Percentiles rank a stretch among this genome's conserved stretches.
These are phyloP conservation scores for Mugil cephalus DNA, from an alignment of 2,113 vertebrate genomes.

Conservation along the genomic window DNA sequence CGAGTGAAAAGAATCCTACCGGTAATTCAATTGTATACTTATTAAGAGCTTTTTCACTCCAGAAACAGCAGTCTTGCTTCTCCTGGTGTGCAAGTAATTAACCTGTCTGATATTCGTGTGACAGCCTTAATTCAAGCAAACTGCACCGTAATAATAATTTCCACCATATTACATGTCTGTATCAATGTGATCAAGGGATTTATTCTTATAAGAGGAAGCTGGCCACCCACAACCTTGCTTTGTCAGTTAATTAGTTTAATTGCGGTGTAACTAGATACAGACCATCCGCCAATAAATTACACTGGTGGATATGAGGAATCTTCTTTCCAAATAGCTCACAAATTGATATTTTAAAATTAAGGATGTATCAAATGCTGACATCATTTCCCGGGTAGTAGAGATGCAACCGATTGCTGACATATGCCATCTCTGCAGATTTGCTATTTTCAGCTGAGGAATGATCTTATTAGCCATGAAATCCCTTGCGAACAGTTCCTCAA, in stretches of 20 bases:
- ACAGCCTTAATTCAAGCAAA: slow-evolving; percentile 39
- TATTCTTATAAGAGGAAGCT: slow-evolving; percentile 30
- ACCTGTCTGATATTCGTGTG: slow-evolving; percentile 37
- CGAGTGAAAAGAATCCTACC: slow-evolving; percentile 13
- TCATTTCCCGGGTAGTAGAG: no score
- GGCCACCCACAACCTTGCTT: neutral
- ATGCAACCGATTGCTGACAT: no score
- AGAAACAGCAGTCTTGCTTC: neutral
- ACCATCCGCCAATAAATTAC: neutral
- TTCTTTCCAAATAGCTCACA: neutral
- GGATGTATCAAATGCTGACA: no score
- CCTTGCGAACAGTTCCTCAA: neutral
- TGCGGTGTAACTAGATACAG: neutral
- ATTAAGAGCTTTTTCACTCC: slow-evolving; percentile 28
- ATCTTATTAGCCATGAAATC: neutral
- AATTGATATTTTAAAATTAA: no score
- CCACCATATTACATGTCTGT: slow-evolving; percentile 3
- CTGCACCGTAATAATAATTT: slow-evolving; percentile 13
- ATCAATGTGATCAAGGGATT: slow-evolving; percentile 31
- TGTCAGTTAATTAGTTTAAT: slow-evolving; percentile 39
- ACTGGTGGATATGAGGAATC: neutral
- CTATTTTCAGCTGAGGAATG: neutral
- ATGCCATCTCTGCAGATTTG: neutral
- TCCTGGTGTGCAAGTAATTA: slow-evolving; percentile 45
- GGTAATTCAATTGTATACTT: slow-evolving; percentile 54